phyloP scores from a whole-genome alignment of 2,113 vertebrate species.

The Numida meleagris region DNA sequence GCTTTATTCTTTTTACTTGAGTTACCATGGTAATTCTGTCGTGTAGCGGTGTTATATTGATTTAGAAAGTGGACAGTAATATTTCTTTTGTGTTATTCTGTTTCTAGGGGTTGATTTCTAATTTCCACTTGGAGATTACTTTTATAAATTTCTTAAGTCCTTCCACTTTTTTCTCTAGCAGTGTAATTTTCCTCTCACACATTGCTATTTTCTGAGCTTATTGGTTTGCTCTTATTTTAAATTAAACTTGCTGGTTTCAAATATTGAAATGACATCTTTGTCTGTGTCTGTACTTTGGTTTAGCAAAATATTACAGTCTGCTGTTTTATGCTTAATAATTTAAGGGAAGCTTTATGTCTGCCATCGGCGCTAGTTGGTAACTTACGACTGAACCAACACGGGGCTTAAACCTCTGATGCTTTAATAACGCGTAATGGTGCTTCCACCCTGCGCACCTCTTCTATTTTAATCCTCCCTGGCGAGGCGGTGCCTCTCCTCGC shows the following conservation, averaged over 20 bases:
- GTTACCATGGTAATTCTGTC: conserved; percentile 99
- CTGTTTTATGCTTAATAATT: conserved; percentile 90
- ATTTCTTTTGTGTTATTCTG: conserved; percentile 99
- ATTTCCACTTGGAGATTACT: conserved; percentile 99
- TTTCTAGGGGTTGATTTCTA: conserved; percentile 99
- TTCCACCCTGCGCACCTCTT: background rate
- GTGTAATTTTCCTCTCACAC: conserved; percentile 95
- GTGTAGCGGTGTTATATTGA: conserved; percentile 99
- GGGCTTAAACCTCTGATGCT: conserved; percentile 80
- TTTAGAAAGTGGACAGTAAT: conserved; percentile 99
- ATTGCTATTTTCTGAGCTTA: conserved; percentile 95
- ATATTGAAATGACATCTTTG: conserved; percentile 98
- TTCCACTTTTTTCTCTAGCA: conserved; percentile 89
- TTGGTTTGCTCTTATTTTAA: conserved; percentile 97
- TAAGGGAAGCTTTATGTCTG: conserved; percentile 83
- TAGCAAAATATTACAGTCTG: conserved; percentile 92
- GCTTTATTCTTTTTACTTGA: conserved; percentile 97
- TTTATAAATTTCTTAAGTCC: conserved; percentile 99
- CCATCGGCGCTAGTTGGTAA: conserved; percentile 82
- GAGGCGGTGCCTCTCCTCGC: background rate
- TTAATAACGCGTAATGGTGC: conserved; percentile 75
- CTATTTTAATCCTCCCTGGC: conserved; percentile 21
- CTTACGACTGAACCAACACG: conserved; percentile 79
- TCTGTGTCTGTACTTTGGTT: conserved; percentile 90
- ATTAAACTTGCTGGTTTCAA: conserved; percentile 98